Evolutionary conservation across 2,888 invertebrate genomes (phyloP).

Genomic region (Leptinotarsa haldemani): DNA sequence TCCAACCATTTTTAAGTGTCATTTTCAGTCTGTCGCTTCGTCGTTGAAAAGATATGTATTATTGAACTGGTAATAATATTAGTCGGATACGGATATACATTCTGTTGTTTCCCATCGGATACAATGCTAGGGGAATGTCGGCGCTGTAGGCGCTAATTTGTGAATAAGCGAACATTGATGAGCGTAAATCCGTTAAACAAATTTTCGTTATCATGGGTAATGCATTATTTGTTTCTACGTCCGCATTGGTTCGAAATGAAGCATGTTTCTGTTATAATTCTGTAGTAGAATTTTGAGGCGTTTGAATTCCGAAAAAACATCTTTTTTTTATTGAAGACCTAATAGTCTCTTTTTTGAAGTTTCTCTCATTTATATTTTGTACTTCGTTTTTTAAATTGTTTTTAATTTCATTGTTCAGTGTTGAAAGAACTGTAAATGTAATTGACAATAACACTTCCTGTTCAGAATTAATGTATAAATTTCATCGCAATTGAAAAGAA

Average conservation of each 20-base stretch:
- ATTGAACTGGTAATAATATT: conserved; percentile 6
- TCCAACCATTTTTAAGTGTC: not conserved
- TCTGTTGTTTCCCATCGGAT: conserved; percentile 10
- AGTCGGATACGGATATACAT: conserved; percentile 5
- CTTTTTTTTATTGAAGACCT: no score
- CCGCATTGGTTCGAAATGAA: not conserved
- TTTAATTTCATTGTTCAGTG: no score
- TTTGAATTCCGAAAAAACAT: no score
- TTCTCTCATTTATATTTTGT: no score
- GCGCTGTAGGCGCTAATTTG: conserved; percentile 36
- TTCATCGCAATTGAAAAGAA: no score
- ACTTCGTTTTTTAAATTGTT: no score
- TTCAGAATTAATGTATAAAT: no score
- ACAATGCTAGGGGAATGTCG: conserved; percentile 29
- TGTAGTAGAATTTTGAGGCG: no score
- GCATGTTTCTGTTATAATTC: no score
- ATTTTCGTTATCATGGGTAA: not conserved
- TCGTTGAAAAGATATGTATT: not conserved
- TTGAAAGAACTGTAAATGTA: no score
- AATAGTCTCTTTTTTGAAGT: no score
- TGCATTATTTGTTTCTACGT: not conserved
- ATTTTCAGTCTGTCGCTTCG: not conserved
- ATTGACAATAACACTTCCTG: no score
- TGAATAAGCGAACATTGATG: conserved; percentile 34
- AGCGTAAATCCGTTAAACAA: conserved; percentile 27